Base-by-base conservation (phyloP, 2,888 invertebrate genomes). In the Amblyjoppa fuscipennis region DNA sequence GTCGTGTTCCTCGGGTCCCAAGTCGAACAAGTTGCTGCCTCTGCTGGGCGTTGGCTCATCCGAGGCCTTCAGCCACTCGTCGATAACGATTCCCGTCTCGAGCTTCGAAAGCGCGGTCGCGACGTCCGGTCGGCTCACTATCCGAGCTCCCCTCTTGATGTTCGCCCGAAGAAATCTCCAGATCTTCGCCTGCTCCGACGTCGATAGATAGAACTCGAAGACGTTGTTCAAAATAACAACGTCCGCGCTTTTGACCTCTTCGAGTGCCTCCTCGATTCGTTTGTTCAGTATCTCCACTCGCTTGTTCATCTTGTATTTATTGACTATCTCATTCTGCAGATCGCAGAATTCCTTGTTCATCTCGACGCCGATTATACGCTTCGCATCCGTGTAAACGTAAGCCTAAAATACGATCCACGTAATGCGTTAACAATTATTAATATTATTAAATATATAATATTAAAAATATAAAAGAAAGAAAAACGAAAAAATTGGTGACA, bases 181-280 rank as follows among this genome's bases (percentile, higher is more conserved):
- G 87, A 96, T 95, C 88, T 95, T 92, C 85, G 93, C 95, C 91
- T 97, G 97, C 80, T 95, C 95, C 49, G 95, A 95, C 78, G 93
- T 91, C 61, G 95, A 93, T 83, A 96, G 94, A 94, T 97, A 97
- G 92, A 96, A 97, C 90, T 97, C 96, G 91, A 97, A 95, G 2
- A 96, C 96, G 94, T 97, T 97, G 89, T 97, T 96, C 79, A 97
- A 93, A 38, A 97, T 93, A 75, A 97, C 94, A 0, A 96, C 94
- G 93, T 97, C 95, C 16, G 96, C 96, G 81, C 93, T 92, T 81
- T 94, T 89, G 25, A 97, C 92, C 49, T 96, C 91, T 83, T 96
- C 95, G 84, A 94, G 92, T 83, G 95, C 94, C 13, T 95, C 94
- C 88, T 95, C 94, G 51, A 97, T 94, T 93, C 96, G 96, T 34